Conservation (phyloP, 2,113 vertebrate species). For the Saiga tatarica region DNA sequence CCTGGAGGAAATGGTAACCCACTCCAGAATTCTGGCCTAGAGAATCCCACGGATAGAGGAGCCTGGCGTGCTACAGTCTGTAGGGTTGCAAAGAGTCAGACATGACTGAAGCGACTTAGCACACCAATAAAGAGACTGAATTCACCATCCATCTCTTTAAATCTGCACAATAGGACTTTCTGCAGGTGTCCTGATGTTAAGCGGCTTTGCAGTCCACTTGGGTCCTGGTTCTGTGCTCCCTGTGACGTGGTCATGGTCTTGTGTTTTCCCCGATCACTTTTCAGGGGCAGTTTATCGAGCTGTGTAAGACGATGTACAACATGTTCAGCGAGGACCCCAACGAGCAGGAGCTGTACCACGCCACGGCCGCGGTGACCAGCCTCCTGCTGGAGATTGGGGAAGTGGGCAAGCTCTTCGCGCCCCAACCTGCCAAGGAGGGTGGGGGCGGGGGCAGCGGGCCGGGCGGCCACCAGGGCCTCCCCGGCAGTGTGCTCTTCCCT, state of each 20-base stretch:
- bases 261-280: background rate
- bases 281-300: conserved; percentile 97
- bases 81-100: background rate
- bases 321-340: conserved; percentile 97
- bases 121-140: background rate
- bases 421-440: conserved; percentile 67
- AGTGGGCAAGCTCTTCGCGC: conserved; percentile 92
- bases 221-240: accelerated
- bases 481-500: conserved; percentile 34
- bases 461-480: conserved; percentile 51
- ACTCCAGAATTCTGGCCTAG: background rate
- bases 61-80: background rate
- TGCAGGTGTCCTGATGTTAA: background rate
- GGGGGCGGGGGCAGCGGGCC: background rate
- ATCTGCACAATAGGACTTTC: background rate
- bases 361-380: conserved; percentile 95
- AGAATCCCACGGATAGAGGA: background rate
- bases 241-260: background rate
- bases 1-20: background rate
- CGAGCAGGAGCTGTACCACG: conserved; percentile 97
- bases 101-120: background rate
- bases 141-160: background rate
- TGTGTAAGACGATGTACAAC: conserved; percentile 97
- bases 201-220: background rate
- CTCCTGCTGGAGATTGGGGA: conserved; percentile 97